Conservation (phyloP, 1,140 invertebrate species). For the Holcopasites calliopsidis region DNA sequence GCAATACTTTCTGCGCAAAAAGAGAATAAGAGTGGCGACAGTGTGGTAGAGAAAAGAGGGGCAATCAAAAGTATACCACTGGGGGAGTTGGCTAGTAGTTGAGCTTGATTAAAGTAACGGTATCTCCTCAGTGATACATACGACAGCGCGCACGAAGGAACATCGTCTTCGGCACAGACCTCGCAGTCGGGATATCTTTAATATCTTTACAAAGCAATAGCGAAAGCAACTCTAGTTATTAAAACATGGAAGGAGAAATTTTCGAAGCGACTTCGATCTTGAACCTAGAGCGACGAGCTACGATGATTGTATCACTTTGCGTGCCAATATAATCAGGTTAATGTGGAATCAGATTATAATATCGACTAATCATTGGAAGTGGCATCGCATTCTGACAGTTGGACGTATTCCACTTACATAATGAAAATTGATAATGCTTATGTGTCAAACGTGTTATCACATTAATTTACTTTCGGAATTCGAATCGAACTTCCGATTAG, state of each 20-base stretch:
- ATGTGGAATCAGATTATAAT: neutral
- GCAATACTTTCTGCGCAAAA: slow-evolving; percentile 74
- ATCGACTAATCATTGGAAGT: slow-evolving; percentile 8
- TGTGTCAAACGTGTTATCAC: neutral
- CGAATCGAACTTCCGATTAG: neutral
- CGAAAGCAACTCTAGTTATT: too few relatives aligned
- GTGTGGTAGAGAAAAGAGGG: slow-evolving; percentile 19
- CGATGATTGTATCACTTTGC: too few relatives aligned
- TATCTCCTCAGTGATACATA: neutral
- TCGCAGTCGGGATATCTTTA: neutral
- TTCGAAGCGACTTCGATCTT: too few relatives aligned
- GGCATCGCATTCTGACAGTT: slow-evolving; percentile 5
- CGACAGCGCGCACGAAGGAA: neutral
- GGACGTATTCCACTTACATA: slow-evolving; percentile 15
- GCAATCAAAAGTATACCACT: slow-evolving; percentile 22
- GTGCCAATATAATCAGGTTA: slow-evolving; percentile 22
- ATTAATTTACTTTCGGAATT: neutral
- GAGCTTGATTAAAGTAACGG: slow-evolving; percentile 63
- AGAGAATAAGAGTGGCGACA: slow-evolving; percentile 61
- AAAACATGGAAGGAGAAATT: too few relatives aligned
- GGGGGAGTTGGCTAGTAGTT: slow-evolving; percentile 67
- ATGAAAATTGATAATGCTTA: neutral
- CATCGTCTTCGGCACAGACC: neutral
- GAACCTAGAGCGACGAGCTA: too few relatives aligned
- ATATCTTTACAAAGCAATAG: too few relatives aligned